A percentile compares a stretch with the other conserved stretches of the same genome.
phyloP scores from a whole-genome alignment of 2,113 vertebrate species.

The Eptesicus fuscus region DNA sequence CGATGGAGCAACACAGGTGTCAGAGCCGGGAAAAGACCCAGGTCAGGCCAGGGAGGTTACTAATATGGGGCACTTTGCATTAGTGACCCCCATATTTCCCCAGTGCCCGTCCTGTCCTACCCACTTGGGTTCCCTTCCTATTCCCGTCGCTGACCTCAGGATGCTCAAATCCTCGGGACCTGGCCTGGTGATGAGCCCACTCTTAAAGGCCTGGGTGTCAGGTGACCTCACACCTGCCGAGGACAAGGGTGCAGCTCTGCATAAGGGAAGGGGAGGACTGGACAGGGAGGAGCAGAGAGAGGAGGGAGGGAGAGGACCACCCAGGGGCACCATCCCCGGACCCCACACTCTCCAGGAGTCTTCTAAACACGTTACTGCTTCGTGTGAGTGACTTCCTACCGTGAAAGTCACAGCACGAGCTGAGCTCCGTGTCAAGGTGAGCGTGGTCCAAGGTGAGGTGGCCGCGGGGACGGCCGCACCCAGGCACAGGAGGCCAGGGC shows the following conservation, averaged over 20 bases:
- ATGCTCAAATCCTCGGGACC: too few species aligned
- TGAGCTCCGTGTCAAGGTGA: not conserved
- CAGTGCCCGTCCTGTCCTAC: too few species aligned
- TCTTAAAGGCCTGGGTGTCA: not conserved
- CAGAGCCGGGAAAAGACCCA: too few species aligned
- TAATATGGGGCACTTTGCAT: too few species aligned
- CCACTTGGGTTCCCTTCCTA: too few species aligned
- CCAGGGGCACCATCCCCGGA: not conserved
- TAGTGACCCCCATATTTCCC: too few species aligned
- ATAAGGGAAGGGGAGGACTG: too few species aligned
- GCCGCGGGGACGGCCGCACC: not conserved
- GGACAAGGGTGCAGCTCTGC: rapidly evolving
- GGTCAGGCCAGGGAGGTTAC: too few species aligned
- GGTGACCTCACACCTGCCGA: not conserved
- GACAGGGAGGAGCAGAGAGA: not conserved
- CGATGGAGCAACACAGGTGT: too few species aligned
- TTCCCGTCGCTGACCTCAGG: too few species aligned
- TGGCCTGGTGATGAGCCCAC: not conserved
- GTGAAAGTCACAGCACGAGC: not conserved
- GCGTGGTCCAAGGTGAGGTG: not conserved
- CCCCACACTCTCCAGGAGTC: not conserved
- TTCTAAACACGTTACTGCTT: not conserved
- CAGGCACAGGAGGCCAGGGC: too few species aligned
- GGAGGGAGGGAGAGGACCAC: not conserved
- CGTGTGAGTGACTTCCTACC: not conserved